A percentile compares a stretch with the other conserved stretches of the same genome.
These are phyloP conservation scores for Ceratoteleas bidentatus DNA, from an alignment of 1,140 invertebrate genomes.

Conservation along the genomic window DNA sequence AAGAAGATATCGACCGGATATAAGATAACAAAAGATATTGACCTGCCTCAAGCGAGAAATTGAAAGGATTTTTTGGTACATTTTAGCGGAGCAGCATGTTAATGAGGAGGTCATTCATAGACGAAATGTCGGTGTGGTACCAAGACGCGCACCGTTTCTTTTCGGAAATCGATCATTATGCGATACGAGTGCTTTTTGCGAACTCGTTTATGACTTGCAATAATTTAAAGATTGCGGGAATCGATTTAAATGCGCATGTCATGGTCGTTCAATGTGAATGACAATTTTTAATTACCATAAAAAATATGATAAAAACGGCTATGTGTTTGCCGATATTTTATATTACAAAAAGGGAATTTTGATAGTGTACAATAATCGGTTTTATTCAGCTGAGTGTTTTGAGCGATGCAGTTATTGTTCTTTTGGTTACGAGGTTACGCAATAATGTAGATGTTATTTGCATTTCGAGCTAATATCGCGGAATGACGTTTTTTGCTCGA, in stretches of 20 bases:
- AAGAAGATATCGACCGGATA: constrained; percentile 34
- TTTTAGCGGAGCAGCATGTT: constrained; percentile 28
- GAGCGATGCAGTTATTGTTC: too few relatives aligned
- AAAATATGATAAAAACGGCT: too few relatives aligned
- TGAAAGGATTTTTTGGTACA: constrained; percentile 46
- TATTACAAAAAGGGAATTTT: too few relatives aligned
- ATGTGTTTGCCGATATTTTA: too few relatives aligned
- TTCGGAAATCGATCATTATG: background rate
- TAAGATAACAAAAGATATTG: constrained; percentile 46
- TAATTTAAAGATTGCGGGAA: background rate
- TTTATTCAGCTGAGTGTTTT: too few relatives aligned
- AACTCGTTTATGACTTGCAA: background rate
- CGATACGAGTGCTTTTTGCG: constrained; percentile 1
- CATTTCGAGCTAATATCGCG: too few relatives aligned
- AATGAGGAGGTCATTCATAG: constrained; percentile 30
- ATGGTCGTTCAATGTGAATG: too few relatives aligned
- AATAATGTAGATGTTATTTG: too few relatives aligned
- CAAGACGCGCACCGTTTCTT: constrained; percentile 19
- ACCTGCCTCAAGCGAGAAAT: constrained; percentile 49
- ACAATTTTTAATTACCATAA: too few relatives aligned
- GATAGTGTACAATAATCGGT: too few relatives aligned
- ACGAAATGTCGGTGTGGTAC: constrained; percentile 18
- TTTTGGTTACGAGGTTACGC: too few relatives aligned
- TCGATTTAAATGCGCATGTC: too few relatives aligned
- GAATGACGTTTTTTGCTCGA: background rate